These are phyloP conservation scores for Xyliphius kryptos DNA, from an alignment of 2,113 vertebrate species.

Conservation along the genomic window DNA sequence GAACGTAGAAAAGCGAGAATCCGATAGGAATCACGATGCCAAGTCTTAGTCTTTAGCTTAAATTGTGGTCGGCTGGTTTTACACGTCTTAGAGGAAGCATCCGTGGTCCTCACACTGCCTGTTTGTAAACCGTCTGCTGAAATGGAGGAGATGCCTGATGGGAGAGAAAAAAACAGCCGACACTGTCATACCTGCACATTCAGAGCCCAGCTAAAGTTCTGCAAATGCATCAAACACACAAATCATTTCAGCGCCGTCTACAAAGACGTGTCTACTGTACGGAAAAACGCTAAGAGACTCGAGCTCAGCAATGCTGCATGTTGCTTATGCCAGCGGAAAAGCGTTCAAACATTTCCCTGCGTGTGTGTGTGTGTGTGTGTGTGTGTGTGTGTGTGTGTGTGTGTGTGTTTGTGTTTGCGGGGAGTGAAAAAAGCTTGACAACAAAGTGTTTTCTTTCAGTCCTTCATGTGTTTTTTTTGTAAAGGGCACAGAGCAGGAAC, in stretches of 20 bases:
- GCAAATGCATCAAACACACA: slow-evolving; percentile 49
- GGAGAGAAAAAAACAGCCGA: slow-evolving; percentile 10
- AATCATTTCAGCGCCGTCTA: slow-evolving; percentile 15
- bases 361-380: slow-evolving; percentile 62
- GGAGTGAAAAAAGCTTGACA: slow-evolving; percentile 64
- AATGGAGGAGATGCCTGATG: too few relatives aligned
- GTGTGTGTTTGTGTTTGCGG: too few relatives aligned
- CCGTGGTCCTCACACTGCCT: too few relatives aligned
- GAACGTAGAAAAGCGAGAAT: too few relatives aligned
- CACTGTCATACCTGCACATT: slow-evolving; percentile 51
- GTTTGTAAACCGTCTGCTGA: too few relatives aligned
- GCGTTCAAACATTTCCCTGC: slow-evolving; percentile 58
- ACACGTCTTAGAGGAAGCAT: not conserved
- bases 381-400: slow-evolving; percentile 63
- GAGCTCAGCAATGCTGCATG: slow-evolving; percentile 51
- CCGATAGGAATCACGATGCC: too few relatives aligned
- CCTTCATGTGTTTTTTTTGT: slow-evolving; percentile 10
- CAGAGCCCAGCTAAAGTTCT: slow-evolving; percentile 27
- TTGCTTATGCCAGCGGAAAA: slow-evolving; percentile 74
- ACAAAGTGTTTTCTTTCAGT: slow-evolving; percentile 57
- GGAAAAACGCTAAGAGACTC: slow-evolving; percentile 24
- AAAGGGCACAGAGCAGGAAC: slow-evolving; percentile 17
- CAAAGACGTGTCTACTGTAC: slow-evolving; percentile 32
- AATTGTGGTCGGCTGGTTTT: too few relatives aligned
- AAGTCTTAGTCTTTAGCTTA: too few relatives aligned